phyloP scores from a whole-genome alignment of 2,113 vertebrate species.

The Eleginops maclovinus region DNA sequence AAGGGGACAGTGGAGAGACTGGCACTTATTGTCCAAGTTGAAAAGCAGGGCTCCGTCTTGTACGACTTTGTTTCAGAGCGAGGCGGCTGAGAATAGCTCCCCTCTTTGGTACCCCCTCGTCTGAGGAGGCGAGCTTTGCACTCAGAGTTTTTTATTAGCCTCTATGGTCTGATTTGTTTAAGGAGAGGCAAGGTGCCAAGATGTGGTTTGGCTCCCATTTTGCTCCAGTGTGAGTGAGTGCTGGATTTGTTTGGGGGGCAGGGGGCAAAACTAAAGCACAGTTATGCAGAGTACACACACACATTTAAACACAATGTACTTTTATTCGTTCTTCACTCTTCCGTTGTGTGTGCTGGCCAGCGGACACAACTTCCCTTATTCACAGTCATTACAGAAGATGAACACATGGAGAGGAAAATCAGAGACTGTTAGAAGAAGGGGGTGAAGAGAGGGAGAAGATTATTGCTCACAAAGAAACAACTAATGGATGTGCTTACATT shows the following conservation, averaged over 20 bases:
- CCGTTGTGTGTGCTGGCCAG: slow-evolving; percentile 46
- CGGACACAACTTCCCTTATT: slow-evolving; percentile 48
- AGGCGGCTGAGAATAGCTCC: slow-evolving; percentile 46
- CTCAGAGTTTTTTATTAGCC: slow-evolving; percentile 76
- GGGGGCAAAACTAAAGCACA: slow-evolving; percentile 64
- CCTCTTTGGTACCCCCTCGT: slow-evolving; percentile 71
- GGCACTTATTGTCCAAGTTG: slow-evolving; percentile 49
- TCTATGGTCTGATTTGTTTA: slow-evolving; percentile 82
- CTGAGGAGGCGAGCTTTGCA: slow-evolving; percentile 65
- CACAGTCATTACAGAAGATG: slow-evolving; percentile 49
- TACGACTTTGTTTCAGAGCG: slow-evolving; percentile 41
- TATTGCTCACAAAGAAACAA: slow-evolving; percentile 22
- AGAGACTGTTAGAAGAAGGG: background rate
- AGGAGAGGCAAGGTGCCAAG: slow-evolving; percentile 78
- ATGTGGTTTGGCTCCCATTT: slow-evolving; percentile 77
- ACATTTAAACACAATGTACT: slow-evolving; percentile 55
- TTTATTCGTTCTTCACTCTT: slow-evolving; percentile 51
- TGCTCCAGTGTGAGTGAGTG: slow-evolving; percentile 74
- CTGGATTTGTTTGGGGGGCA: slow-evolving; percentile 65
- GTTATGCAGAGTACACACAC: slow-evolving; percentile 70
- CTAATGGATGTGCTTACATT: slow-evolving; percentile 32
- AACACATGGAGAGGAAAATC: slow-evolving; percentile 41
- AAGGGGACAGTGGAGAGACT: slow-evolving; percentile 43
- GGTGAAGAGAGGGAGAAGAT: slow-evolving; percentile 4
- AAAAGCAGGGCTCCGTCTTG: slow-evolving; percentile 46